Base-by-base conservation (phyloP, 2,888 invertebrate genomes). In the Clepsis dumicolana region DNA sequence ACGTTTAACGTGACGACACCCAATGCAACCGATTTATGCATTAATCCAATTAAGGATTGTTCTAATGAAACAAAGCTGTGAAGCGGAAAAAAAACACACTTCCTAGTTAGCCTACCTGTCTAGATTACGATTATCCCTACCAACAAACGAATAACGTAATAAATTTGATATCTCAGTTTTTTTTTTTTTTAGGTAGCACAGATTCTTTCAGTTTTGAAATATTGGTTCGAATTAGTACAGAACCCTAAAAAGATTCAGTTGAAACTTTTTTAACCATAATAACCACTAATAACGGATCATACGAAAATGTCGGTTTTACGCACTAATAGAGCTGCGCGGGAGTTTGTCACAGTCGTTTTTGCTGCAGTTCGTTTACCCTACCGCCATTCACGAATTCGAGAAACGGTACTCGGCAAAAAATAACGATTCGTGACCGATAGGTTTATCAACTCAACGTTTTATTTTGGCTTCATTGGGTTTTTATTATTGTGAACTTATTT, bases 361-460 rank as follows among this genome's bases (percentile, higher is more conserved):
- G 69, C 59, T 21, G 54, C 56, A 65, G 71, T 71, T 71, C 71
- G 50, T 69, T 60, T 68, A 64, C 64, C 70, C 57, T 65, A 14
- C 61, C 41, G 61, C 24, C 66, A 71, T 70, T 71, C 71, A 70
- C 70, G 66, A 71, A 71, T 66, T 64, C 59, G 52, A 68, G 68
- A 68, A 71, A 70, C 71, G 71, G 71, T 70, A 64, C 56, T 50
- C 27, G 48, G 56, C 41, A 62, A 65, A 71, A 69, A 69, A 63
- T 57, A 63, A 66, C 54, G 14, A 63, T 64, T 71, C 71, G 71
- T 71, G 70, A 70, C 70, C 64, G 71, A 71, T 71, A 68, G 63
- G 59, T 64, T 59, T 64, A 64, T 52, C 61, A 56, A 53, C 52
- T 68, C 32, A 63, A 24, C 53, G 50, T 41, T 57, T 70, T 64